A percentile compares a stretch with the other conserved stretches of the same genome.
phyloP scores from a whole-genome alignment of 2,113 vertebrate species.

The Trematocara marginatum region DNA sequence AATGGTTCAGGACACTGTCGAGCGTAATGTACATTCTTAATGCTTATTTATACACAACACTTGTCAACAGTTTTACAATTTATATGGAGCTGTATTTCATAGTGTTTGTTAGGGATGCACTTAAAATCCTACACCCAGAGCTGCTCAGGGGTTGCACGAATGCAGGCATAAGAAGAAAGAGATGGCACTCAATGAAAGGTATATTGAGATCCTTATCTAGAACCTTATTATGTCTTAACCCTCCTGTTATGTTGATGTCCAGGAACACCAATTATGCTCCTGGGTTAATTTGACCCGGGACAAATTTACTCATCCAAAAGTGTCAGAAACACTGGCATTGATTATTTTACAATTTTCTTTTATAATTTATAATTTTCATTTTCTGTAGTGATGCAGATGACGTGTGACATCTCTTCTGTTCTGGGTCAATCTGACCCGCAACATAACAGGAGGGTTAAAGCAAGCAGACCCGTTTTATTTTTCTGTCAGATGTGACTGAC shows the following conservation, averaged over 20 bases:
- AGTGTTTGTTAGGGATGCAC: not conserved
- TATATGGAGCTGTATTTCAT: not conserved
- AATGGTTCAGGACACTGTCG: not conserved
- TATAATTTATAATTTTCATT: fast-evolving
- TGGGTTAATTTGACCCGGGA: not conserved
- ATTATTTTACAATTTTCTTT: not conserved
- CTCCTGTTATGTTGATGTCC: not conserved
- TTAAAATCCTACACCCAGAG: not conserved
- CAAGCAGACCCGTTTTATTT: not conserved
- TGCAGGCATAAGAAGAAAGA: not conserved
- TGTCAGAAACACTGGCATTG: not conserved
- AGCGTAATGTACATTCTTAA: not conserved
- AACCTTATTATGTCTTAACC: not conserved
- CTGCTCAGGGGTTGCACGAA: not conserved
- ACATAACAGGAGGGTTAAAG: not conserved
- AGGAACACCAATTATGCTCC: not conserved
- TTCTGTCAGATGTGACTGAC: not conserved
- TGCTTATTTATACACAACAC: not conserved
- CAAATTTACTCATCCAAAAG: not conserved
- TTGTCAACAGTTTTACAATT: not conserved
- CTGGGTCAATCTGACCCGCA: not conserved
- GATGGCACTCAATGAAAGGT: not conserved
- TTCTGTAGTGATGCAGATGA: not conserved
- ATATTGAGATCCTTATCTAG: not conserved
- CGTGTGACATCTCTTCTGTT: not conserved